Conservation (phyloP, 1,140 invertebrate species). For the Campoletis sonorensis region DNA sequence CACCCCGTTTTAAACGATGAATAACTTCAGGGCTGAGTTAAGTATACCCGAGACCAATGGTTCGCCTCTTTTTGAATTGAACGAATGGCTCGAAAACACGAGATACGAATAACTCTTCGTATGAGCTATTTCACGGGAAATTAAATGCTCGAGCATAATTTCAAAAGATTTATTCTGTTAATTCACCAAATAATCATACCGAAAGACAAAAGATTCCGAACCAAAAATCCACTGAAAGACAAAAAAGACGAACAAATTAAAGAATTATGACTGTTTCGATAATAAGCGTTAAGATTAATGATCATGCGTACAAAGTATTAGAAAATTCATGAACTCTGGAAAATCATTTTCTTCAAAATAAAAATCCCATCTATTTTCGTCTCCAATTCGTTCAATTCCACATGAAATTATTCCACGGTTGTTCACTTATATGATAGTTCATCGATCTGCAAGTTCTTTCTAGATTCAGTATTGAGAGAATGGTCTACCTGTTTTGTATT, state of each 20-base stretch:
- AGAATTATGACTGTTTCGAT: no score
- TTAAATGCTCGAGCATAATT: neutral
- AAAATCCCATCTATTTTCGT: no score
- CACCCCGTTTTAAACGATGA: slow-evolving; percentile 14
- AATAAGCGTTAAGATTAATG: neutral
- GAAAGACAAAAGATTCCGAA: no score
- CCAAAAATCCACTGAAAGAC: no score
- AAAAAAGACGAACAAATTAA: no score
- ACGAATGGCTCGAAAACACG: slow-evolving; percentile 8
- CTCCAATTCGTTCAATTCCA: no score
- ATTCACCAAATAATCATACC: neutral
- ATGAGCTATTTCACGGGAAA: neutral
- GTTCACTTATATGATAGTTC: no score
- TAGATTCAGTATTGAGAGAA: no score
- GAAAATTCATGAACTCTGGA: neutral
- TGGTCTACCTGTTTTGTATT: no score
- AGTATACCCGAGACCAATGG: neutral
- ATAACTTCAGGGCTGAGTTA: slow-evolving; percentile 2
- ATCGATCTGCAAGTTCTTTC: no score
- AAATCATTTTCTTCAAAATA: no score
- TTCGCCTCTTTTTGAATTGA: neutral
- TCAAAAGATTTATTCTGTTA: neutral
- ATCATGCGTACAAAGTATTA: neutral
- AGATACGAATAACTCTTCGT: neutral
- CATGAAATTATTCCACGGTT: no score